These are phyloP conservation scores for Butastur rufipennis DNA, from an alignment of 2,113 vertebrate genomes.

Conservation along the genomic window DNA sequence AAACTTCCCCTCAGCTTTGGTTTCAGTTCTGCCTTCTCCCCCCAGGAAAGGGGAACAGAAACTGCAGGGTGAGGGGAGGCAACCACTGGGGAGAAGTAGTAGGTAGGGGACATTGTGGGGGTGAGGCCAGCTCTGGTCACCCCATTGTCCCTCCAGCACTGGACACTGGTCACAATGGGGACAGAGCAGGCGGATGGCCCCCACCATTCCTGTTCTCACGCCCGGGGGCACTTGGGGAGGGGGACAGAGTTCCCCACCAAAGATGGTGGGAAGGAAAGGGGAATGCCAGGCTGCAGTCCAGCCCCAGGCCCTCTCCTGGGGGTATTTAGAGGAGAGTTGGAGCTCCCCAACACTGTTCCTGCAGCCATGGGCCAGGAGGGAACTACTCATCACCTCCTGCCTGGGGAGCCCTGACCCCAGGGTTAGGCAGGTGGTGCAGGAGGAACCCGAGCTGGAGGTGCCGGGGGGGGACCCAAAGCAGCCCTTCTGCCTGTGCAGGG, in stretches of 20 bases:
- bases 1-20: not conserved
- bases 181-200: not conserved
- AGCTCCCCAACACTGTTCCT: not conserved
- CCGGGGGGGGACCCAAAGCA: not conserved
- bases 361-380: too few species aligned
- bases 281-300: not conserved
- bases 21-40: not conserved
- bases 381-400: not conserved
- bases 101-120: not conserved
- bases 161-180: not conserved
- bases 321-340: fast-evolving
- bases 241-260: not conserved
- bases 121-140: not conserved
- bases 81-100: not conserved
- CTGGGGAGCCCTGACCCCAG: not conserved
- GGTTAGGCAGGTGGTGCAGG: not conserved
- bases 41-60: not conserved
- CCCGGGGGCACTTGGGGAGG: not conserved
- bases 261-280: not conserved
- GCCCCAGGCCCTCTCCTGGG: not conserved
- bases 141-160: not conserved
- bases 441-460: not conserved
- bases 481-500: fast-evolving
- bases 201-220: not conserved
- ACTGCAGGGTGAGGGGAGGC: not conserved